Evolutionary conservation across 2,113 vertebrate genomes (phyloP), one percentile per base, ranked within the genome.

Genomic region (Pachyramphus minor): DNA sequence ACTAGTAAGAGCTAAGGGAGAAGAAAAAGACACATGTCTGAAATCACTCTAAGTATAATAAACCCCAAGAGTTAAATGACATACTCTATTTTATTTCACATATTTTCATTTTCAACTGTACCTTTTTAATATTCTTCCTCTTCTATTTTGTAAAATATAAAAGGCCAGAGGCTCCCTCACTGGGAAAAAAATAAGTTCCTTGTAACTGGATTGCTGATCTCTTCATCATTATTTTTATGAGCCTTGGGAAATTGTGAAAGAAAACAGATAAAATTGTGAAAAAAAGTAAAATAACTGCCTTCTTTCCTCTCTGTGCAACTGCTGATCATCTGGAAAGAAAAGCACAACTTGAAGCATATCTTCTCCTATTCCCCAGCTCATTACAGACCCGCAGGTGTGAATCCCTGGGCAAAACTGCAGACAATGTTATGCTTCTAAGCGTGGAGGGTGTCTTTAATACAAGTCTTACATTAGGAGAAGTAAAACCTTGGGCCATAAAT

Each of bases 171-270:
- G 63, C 31, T 87, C 25, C 35, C 39, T 81, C n/a, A n/a, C 6
- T 2, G 8, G 8, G 24, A 91, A 63, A 83, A 37, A 42, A 35
- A 1, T 8, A 59, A n/a, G 21, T 53, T 71, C 37, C n/a, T 86
- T 87, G 60, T 81, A 92, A 80, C 67, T 42, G 45, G 15, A 76
- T 79, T 6, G 4, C n/a, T 79, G 58, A 62, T 83, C 41, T 69
- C 53, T 75, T 87, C 27, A 84, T 89, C 58, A 73, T 89, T 80
- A 72, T 86, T 87, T 93, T 92, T 91, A 84, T 59, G n/a, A 31
- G 31, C 58, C 66, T 75, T 92, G 31, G 42, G 49, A 95, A 92
- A 75, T 58, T 73, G 39, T 24, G 8, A 16, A 52, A 28, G 25
- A 52, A 68, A 62, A 62, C 44, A 82, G n/a, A 64, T 75, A 87